Evolutionary conservation across 2,113 vertebrate species (phyloP).

Genomic region (Eretmochelys imbricata): DNA sequence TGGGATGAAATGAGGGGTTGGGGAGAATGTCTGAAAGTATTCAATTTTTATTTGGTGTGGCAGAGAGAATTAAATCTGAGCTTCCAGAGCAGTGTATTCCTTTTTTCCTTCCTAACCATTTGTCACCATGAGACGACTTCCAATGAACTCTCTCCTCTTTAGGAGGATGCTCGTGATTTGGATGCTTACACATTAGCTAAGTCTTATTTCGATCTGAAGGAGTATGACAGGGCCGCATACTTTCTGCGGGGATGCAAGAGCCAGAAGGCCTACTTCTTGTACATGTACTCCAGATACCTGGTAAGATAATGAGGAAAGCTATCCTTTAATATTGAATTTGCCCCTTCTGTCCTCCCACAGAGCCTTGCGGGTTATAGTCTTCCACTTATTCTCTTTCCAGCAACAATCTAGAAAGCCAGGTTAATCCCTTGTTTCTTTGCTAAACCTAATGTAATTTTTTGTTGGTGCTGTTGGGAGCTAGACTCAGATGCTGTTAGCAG

Average conservation of each 20-base stretch:
- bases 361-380: not conserved
- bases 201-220: slow-evolving; percentile 98
- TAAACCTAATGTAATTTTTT: not conserved
- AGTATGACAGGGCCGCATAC: slow-evolving; percentile 96
- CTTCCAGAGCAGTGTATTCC: not conserved
- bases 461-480: not conserved
- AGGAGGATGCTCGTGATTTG: slow-evolving; percentile 95
- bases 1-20: not conserved
- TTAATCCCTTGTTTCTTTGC: not conserved
- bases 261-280: slow-evolving; percentile 97
- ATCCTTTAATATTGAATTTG: not conserved
- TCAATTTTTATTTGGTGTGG: not conserved
- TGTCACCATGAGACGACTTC: not conserved
- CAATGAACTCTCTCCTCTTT: slow-evolving; percentile 11
- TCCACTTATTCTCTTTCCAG: not conserved
- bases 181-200: slow-evolving; percentile 96
- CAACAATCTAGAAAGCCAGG: not conserved
- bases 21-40: not conserved
- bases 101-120: not conserved
- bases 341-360: not conserved
- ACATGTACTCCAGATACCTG: slow-evolving; percentile 99
- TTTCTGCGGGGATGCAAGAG: slow-evolving; percentile 95
- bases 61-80: not conserved
- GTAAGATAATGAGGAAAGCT: slow-evolving; percentile 76
- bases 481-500: not conserved